Evolutionary conservation across 2,888 invertebrate genomes (phyloP).

Genomic region (Pachycephus smyrnensis): DNA sequence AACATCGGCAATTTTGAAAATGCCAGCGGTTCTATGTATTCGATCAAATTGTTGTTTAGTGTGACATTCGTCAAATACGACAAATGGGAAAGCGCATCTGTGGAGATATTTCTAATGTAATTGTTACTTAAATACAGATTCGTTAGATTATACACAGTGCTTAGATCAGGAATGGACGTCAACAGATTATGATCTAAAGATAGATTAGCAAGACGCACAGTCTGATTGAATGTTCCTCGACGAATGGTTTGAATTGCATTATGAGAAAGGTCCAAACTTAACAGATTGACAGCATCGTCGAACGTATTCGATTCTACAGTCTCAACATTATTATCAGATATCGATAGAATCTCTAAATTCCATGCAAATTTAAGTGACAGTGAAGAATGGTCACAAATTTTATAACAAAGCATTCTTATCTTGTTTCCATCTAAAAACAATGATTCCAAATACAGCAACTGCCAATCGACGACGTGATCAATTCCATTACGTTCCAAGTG

Average conservation of each 20-base stretch:
- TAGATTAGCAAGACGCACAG: background rate
- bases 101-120: constrained; percentile 3
- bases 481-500: constrained; percentile 49
- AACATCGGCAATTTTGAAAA: constrained; percentile 30
- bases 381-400: constrained; percentile 33
- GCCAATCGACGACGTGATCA: constrained; percentile 33
- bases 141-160: constrained; percentile 25
- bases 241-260: background rate
- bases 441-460: constrained; percentile 36
- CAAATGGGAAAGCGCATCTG: too few relatives aligned
- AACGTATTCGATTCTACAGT: constrained; percentile 37
- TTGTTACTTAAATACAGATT: constrained; percentile 49
- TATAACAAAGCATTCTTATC: constrained; percentile 42
- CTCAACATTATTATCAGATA: constrained; percentile 43
- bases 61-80: background rate
- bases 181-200: constrained; percentile 24
- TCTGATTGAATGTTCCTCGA: background rate
- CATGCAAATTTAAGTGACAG: constrained; percentile 39
- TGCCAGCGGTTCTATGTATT: constrained; percentile 31
- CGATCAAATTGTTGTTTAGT: constrained; percentile 41
- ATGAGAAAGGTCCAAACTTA: constrained; percentile 19
- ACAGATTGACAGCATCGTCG: constrained; percentile 14
- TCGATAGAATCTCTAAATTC: constrained; percentile 41
- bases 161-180: constrained; percentile 33
- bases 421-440: constrained; percentile 47